Evolutionary conservation across 2,113 vertebrate species (phyloP).

Genomic region (Gallinago jamesoni): DNA sequence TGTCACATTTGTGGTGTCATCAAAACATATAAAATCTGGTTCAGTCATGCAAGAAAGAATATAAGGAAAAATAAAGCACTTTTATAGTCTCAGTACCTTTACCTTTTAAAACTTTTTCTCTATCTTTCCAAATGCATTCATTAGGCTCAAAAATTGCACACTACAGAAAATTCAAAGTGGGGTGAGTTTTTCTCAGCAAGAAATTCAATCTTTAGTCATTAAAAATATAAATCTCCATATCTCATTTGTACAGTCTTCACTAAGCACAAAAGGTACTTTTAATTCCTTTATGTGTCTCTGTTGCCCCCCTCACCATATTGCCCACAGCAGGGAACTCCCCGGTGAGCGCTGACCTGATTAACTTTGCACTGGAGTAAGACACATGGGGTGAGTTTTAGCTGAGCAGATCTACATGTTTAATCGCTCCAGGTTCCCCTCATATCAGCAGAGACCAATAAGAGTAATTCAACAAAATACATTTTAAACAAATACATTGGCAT

Average conservation of each 20-base stretch:
- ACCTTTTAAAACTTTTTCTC: neutral
- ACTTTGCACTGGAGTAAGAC: neutral
- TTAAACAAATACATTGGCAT: neutral
- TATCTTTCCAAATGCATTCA: neutral
- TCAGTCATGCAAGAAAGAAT: neutral
- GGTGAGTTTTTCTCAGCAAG: neutral
- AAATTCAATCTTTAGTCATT: neutral
- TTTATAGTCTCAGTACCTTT: neutral
- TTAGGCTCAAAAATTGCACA: neutral
- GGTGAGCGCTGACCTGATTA: neutral
- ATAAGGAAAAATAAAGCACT: neutral
- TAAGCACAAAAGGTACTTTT: neutral
- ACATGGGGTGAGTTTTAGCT: rapidly evolving
- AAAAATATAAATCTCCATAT: neutral
- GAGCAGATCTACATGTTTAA: neutral
- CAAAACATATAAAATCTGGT: neutral
- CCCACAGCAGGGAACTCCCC: neutral
- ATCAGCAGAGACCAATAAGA: neutral
- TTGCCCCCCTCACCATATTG: neutral
- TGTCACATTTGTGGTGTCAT: slow-evolving; percentile 22
- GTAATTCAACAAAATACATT: neutral
- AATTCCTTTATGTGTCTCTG: neutral
- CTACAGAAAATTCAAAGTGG: neutral
- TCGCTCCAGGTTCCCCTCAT: neutral
- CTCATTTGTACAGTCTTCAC: neutral